Base-by-base conservation (phyloP, 2,888 invertebrate species). In the Thereva nobilitata region DNA sequence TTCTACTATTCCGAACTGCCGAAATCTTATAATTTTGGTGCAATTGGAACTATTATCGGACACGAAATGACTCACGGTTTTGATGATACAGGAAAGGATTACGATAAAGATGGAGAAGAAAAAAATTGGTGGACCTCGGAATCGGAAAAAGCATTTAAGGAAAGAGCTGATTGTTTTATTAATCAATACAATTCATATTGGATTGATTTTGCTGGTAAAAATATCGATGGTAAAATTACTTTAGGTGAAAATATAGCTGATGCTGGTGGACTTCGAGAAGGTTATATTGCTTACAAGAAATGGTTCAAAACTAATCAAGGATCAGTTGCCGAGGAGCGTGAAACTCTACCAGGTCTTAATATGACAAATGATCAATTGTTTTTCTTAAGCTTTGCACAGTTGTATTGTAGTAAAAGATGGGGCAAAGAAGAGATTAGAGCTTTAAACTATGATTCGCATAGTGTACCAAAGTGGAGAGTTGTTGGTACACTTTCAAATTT, bases 221-320 rank as follows among this genome's bases (percentile, higher is more conserved):
- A 61, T 12, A 10, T 61, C 9, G 23, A 61, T 6, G 61, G 50
- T 12, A 23, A 7, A n/a, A 69, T 41, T 68, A 61, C 50, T 6
- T 12, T 61, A 35, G 12, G 69, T 4, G 73, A 73, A 64, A 74
- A 73, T 61, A 72, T 73, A 44, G 72, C 73, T 10, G 74, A 74
- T 59, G 72, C 72, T 57, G 72, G 73, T n/a, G 74, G 73, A 1
- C 45, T 74, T 12, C 71, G 72, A 4, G 72, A 71, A 49, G 71
- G 72, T 0, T 74, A 71, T 41, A 67, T 64, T 3, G 71, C 71
- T 3, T 74, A 73, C 59, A 67, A 61, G 3, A 72, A 70, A n/a
- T 74, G 72, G 73, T 66, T 70, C 47, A n/a, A 41, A 40, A 6
- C 50, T 8, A 66, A 67, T 12, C 12, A 42, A 41, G 55, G 8